These are phyloP conservation scores for Lepidonotus clava DNA, from an alignment of 2,888 invertebrate species.

Conservation along the genomic window DNA sequence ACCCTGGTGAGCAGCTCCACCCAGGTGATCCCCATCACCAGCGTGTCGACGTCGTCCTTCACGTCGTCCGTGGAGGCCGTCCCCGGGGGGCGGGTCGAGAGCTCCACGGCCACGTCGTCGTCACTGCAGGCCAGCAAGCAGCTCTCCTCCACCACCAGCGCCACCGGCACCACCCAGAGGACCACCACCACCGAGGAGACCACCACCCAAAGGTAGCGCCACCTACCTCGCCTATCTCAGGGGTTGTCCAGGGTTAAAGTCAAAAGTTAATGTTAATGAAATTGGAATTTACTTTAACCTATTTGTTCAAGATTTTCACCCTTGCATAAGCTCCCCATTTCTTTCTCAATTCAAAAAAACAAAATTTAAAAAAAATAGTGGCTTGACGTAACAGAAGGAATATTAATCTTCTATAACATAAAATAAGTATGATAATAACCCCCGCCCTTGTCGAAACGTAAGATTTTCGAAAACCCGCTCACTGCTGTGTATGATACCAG, in stretches of 20 bases:
- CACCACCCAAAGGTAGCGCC: constrained; percentile 17
- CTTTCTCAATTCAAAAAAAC: too few relatives aligned
- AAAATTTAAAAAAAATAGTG: too few relatives aligned
- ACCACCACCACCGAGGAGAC: constrained; percentile 23
- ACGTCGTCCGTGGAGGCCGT: neutral
- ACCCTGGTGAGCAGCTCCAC: neutral
- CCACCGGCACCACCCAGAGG: neutral
- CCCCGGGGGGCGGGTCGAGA: neutral
- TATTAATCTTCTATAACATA: too few relatives aligned
- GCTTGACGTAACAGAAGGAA: too few relatives aligned
- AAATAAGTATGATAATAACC: too few relatives aligned
- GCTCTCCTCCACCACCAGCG: neutral
- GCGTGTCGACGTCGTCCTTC: neutral
- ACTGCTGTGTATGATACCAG: neutral
- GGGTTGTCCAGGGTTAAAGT: too few relatives aligned
- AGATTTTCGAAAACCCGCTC: too few relatives aligned
- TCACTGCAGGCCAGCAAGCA: neutral
- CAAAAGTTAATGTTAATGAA: too few relatives aligned
- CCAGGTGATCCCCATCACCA: constrained; percentile 14
- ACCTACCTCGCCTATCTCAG: neutral
- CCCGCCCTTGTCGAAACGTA: too few relatives aligned
- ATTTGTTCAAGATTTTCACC: too few relatives aligned
- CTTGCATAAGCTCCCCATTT: too few relatives aligned
- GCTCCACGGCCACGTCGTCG: neutral
- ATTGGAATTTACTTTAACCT: too few relatives aligned